Percentiles rank a stretch among this genome's conserved stretches.
These are phyloP conservation scores for Anoura caudifer DNA, from an alignment of 2,113 vertebrate species.

Conservation along the genomic window DNA sequence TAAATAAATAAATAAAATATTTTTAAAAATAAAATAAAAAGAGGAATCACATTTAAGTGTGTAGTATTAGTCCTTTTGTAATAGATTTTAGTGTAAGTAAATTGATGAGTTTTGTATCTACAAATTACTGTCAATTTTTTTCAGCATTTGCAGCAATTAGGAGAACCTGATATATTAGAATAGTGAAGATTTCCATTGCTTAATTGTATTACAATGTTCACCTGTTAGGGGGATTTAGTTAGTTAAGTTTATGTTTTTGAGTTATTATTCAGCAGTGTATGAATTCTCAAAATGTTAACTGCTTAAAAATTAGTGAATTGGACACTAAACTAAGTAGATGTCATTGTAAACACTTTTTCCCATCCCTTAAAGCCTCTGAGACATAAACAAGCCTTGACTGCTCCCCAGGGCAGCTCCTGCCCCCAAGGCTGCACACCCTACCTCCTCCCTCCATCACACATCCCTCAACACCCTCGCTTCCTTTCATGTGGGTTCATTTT, in stretches of 20 bases:
- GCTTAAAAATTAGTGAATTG: neutral
- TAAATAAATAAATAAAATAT: no score
- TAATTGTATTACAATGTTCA: slow-evolving; percentile 23
- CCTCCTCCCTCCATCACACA: neutral
- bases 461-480: neutral
- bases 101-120: neutral
- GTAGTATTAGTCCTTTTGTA: neutral
- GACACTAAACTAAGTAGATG: neutral
- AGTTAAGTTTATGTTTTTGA: neutral
- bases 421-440: neutral
- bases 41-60: neutral
- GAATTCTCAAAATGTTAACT: slow-evolving; percentile 8
- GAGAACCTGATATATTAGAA: neutral
- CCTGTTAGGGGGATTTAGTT: slow-evolving; percentile 16
- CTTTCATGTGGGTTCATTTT: neutral
- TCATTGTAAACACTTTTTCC: neutral
- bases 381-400: neutral
- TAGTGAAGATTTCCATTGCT: slow-evolving; percentile 15
- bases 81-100: neutral
- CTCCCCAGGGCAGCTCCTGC: neutral
- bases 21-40: neutral
- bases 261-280: neutral
- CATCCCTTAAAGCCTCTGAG: neutral
- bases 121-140: slow-evolving; percentile 18
- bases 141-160: slow-evolving; percentile 16